Base-by-base conservation (phyloP, 2,888 invertebrate species). In the Cremastinae sp. region DNA sequence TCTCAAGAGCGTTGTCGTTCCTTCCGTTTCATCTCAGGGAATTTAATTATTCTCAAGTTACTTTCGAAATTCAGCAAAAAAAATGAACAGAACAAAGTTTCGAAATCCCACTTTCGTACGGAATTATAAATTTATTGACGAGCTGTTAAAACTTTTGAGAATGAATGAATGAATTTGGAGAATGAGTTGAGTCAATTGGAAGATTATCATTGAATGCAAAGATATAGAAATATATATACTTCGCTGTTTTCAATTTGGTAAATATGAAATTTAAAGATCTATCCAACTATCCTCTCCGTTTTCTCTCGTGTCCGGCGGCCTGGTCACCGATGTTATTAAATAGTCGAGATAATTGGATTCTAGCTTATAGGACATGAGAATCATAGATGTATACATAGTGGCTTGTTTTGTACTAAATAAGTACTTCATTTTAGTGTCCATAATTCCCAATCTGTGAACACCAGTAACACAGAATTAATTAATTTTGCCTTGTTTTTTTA, bases 1-100 rank as follows among this genome's bases (percentile, higher is more conserved):
- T 0, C 91, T 96, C 8, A 96, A 96, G 93, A 95, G 94, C 91
- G 95, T 28, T 5, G 28, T 28, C 2, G 28, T 77, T 38, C 28
- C 76, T 22, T 74, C 73, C 4, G 34, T 64, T 14, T 69, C 69
- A 12, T 51, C 66, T 8, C 66, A 73, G 53, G 72, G 59, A 49
- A 69, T 69, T 51, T 69, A 18, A 51, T 16, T 14, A 43, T 47
- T 12, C 38, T 47, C 56, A 59, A 58, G 41, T 28, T 41, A 18
- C 34, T 47, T 49, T 22, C 56, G 58, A 28, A 59, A 22, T 38
- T 51, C 18, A 28, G 43, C 59, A 22, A 38, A 22, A 49, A 14
- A 38, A 38, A n/a, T 34, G 8, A 20, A n/a, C 20, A 58, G 38
- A 20, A 7, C n/a, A 18, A 9, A 56, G n/a, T 7, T 7, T 38